phyloP scores from a whole-genome alignment of 2,797 vertebrate genomes.

The Ciconia nigra region DNA sequence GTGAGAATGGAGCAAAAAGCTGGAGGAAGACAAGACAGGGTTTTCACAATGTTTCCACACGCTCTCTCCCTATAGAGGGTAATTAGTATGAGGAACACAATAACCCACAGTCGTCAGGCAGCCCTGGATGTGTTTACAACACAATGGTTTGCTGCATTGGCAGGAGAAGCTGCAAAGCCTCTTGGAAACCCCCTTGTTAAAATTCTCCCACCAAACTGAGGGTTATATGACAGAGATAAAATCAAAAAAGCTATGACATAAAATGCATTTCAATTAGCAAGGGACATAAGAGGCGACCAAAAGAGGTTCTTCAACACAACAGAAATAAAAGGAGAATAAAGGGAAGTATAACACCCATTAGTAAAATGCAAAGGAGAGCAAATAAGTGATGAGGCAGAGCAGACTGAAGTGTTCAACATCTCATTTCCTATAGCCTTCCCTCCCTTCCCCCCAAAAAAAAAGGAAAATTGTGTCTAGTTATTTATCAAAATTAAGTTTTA shows the following conservation, averaged over 20 bases:
- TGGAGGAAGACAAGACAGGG: not conserved
- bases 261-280: not conserved
- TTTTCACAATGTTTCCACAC: slow-evolving; percentile 28
- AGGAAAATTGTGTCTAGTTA: not conserved
- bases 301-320: not conserved
- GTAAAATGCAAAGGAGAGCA: not conserved
- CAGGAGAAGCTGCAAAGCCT: slow-evolving; percentile 25
- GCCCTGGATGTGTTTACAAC: slow-evolving; percentile 35
- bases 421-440: not conserved
- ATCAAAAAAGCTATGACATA: not conserved
- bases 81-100: slow-evolving; percentile 26
- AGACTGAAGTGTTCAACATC: not conserved
- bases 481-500: not conserved
- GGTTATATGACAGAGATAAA: slow-evolving; percentile 12
- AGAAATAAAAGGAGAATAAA: not conserved
- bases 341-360: not conserved
- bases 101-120: not conserved
- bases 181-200: slow-evolving; percentile 38
- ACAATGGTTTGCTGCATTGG: slow-evolving; percentile 30
- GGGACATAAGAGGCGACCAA: not conserved
- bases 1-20: slow-evolving; percentile 1
- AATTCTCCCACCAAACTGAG: slow-evolving; percentile 27
- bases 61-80: slow-evolving; percentile 1
- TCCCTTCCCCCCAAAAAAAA: not conserved
- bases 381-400: not conserved